These are phyloP conservation scores for Hippocampus zosterae DNA, from an alignment of 2,113 vertebrate genomes.

Conservation along the genomic window DNA sequence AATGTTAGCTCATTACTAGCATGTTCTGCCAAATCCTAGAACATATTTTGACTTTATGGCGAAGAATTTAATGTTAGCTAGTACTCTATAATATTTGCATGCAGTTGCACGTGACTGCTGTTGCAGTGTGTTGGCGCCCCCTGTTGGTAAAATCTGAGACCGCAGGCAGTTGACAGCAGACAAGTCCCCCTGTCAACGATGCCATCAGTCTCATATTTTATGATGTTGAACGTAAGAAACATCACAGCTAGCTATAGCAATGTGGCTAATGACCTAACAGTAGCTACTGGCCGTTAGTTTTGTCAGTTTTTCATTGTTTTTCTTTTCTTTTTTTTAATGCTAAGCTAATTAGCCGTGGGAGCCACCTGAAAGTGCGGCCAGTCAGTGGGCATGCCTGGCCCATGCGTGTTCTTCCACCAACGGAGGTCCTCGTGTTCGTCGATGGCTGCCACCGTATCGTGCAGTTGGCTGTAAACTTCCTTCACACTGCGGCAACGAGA, in stretches of 20 bases:
- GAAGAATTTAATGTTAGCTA: background rate
- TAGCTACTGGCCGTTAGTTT: too few relatives aligned
- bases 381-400: slow-evolving; percentile 80
- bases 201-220: too few relatives aligned
- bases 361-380: slow-evolving; percentile 81
- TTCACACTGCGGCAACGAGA: slow-evolving; percentile 33
- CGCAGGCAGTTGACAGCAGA: too few relatives aligned
- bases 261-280: too few relatives aligned
- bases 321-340: background rate
- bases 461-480: slow-evolving; percentile 67
- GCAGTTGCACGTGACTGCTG: too few relatives aligned
- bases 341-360: background rate
- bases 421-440: slow-evolving; percentile 77
- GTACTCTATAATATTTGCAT: too few relatives aligned
- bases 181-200: too few relatives aligned
- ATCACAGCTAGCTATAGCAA: too few relatives aligned
- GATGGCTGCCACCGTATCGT: slow-evolving; percentile 68
- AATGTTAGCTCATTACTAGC: background rate
- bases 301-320: too few relatives aligned
- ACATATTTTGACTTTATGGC: background rate
- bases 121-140: too few relatives aligned
- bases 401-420: slow-evolving; percentile 78
- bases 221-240: too few relatives aligned
- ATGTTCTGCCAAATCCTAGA: background rate
- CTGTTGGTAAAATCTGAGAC: too few relatives aligned